Base-by-base conservation (phyloP, 2,888 invertebrate genomes). In the Drosophila affinis region DNA sequence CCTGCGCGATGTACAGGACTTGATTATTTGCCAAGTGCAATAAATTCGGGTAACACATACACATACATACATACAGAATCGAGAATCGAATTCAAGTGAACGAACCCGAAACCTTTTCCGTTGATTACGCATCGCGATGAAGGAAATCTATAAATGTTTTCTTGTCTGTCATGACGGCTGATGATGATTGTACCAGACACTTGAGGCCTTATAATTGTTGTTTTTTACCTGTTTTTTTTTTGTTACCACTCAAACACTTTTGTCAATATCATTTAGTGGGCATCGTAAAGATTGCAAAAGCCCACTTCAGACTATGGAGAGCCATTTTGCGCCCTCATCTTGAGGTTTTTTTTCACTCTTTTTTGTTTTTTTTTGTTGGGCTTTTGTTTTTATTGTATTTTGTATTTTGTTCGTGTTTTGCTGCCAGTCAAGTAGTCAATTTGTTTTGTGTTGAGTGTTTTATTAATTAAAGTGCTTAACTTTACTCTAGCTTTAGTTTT, bases 261-360 rank as follows among this genome's bases (percentile, higher is more conserved):
- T 88, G 88, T 88, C 85, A 88, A 85, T 85, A 85, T 88, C 85
- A 87, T 84, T 87, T 87, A 77, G 85, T 87, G 88, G 87, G 85
- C 87, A 85, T 81, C 81, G 79, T 87, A 85, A 85, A 88, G 85
- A 88, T 88, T 85, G 85, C 88, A 75, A 84, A 85, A 79, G 78
- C 76, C 87, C 85, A 87, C 85, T 88, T 75, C 78, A 88, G 78
- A 70, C 82, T 73, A 24, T 88, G 72, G 60, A 84, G 85, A 84
- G 87, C 87, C 79, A 87, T 87, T 87, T 79, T 81, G 74, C 14
- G 39, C 60, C 70, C 70, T 70, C 72, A 65, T 83, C 78, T 75
- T 70, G 80, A 61, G 48, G 61, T 46, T 62, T 72, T 55, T 61
- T 56, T 45, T 57, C 29, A 17, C 14, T 18, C 14, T 49, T 46